Evolutionary conservation across 2,888 invertebrate genomes (phyloP).

Genomic region (Calameuta idolon): DNA sequence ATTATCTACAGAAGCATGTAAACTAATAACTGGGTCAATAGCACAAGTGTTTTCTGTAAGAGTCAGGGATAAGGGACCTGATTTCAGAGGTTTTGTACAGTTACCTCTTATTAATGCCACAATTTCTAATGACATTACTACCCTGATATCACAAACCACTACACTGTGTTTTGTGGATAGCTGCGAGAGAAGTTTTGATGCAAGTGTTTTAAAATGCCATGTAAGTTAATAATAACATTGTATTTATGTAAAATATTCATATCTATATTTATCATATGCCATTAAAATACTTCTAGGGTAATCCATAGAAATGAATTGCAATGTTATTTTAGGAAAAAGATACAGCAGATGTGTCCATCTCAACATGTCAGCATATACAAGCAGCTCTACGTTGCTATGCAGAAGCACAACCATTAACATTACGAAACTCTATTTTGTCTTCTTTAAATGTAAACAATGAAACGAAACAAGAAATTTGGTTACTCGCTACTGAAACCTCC

Average conservation of each 20-base stretch:
- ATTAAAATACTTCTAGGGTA: background rate
- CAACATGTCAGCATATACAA: constrained; percentile 74
- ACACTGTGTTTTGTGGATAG: constrained; percentile 72
- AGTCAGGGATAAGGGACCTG: constrained; percentile 76
- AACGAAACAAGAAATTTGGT: constrained; percentile 73
- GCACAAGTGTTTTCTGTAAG: constrained; percentile 78
- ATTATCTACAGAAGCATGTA: constrained; percentile 74
- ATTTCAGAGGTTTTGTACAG: constrained; percentile 81
- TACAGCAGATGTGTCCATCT: constrained; percentile 41
- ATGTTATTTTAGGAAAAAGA: constrained; percentile 54
- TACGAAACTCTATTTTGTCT: constrained; percentile 74
- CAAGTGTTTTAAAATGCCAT: constrained; percentile 71
- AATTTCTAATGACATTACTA: constrained; percentile 62
- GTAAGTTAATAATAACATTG: constrained; percentile 52
- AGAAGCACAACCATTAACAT: constrained; percentile 72
- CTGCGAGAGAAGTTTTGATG: constrained; percentile 71
- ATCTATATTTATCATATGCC: background rate
- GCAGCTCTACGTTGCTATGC: constrained; percentile 74
- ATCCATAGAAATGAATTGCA: constrained; percentile 6
- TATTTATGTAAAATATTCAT: background rate
- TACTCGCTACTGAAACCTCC: constrained; percentile 72
- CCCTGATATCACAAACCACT: constrained; percentile 62
- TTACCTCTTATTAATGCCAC: constrained; percentile 58
- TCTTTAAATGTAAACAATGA: constrained; percentile 72
- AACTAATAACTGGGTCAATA: constrained; percentile 73